A percentile compares a stretch with the other conserved stretches of the same genome.
Evolutionary conservation across 1,140 invertebrate genomes (phyloP).

Genomic region (Fopius arisanus): DNA sequence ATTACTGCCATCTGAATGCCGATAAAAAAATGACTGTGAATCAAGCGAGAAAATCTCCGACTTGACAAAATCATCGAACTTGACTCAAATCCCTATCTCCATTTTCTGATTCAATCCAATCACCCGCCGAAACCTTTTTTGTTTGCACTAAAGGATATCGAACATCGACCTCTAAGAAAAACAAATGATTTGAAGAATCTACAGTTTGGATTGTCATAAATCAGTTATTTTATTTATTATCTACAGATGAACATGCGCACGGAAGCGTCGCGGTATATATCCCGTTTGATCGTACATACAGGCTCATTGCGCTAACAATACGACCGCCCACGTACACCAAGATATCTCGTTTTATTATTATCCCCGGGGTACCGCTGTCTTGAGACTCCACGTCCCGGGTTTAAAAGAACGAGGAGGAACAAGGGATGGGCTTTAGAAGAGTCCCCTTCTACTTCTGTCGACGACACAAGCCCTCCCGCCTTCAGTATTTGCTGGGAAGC

Average conservation of each 20-base stretch:
- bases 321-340: conserved; percentile 49
- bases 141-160: too few relatives aligned
- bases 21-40: too few relatives aligned
- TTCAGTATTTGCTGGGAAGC: neutral
- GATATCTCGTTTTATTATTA: conserved; percentile 54
- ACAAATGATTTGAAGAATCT: too few relatives aligned
- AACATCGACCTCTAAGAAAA: too few relatives aligned
- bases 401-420: neutral
- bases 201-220: too few relatives aligned
- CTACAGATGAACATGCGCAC: conserved; percentile 17
- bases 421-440: neutral
- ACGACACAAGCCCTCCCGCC: neutral
- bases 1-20: too few relatives aligned
- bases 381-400: conserved; percentile 25
- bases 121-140: too few relatives aligned
- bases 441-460: neutral
- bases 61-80: too few relatives aligned
- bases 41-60: too few relatives aligned
- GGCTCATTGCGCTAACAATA: conserved; percentile 45
- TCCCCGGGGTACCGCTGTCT: conserved; percentile 48
- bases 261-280: conserved; percentile 38
- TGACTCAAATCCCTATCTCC: too few relatives aligned
- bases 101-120: too few relatives aligned
- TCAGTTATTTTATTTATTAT: neutral
- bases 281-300: conserved; percentile 31